Evolutionary conservation across 2,888 invertebrate species (phyloP).

Genomic region (Volucella bombylans): DNA sequence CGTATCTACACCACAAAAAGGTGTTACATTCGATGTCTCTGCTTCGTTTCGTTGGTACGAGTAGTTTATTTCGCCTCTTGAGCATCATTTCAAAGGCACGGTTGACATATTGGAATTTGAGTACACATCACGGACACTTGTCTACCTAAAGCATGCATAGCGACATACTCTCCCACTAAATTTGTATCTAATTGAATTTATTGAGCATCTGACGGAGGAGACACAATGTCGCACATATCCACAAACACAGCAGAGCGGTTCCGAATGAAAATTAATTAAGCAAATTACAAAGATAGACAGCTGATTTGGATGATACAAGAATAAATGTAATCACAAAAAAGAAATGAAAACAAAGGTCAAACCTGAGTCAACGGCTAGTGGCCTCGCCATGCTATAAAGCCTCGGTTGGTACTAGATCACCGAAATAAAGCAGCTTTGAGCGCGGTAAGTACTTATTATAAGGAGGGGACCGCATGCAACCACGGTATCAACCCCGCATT

Average conservation of each 20-base stretch:
- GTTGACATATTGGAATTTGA: neutral
- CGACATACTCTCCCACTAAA: neutral
- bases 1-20: neutral
- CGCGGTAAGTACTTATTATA: too few relatives aligned
- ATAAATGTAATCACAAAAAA: too few relatives aligned
- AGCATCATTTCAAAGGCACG: conserved; percentile 18
- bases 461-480: too few relatives aligned
- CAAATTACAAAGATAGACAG: neutral
- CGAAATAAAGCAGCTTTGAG: too few relatives aligned
- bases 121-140: neutral
- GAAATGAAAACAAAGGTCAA: too few relatives aligned
- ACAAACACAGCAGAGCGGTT: neutral
- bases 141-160: neutral
- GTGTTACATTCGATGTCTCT: neutral
- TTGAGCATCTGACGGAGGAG: conserved; percentile 16
- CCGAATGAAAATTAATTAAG: neutral
- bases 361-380: too few relatives aligned
- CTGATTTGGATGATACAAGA: neutral
- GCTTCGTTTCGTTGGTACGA: conserved; percentile 15
- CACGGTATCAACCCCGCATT: too few relatives aligned
- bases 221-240: neutral
- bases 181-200: conserved; percentile 22
- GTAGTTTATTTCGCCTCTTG: conserved; percentile 40
- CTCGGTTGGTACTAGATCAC: too few relatives aligned
- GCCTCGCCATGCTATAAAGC: too few relatives aligned